These are phyloP conservation scores for Epizoanthus ramosus DNA, from an alignment of 92 coral and sea anemone genomes.

Conservation along the genomic window DNA sequence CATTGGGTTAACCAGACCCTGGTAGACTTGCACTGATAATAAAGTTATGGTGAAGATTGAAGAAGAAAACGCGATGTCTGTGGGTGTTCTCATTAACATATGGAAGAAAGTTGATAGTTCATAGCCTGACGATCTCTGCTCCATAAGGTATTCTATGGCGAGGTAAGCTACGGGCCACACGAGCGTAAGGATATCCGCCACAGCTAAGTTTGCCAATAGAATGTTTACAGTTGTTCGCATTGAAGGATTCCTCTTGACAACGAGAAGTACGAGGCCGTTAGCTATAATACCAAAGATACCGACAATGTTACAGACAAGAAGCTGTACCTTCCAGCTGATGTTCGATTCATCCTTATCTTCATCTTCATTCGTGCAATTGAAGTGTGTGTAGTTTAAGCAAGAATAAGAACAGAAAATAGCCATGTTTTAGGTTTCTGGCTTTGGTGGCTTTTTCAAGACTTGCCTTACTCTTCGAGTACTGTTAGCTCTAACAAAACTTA, in stretches of 20 bases:
- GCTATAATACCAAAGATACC: neutral
- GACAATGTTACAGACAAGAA: neutral
- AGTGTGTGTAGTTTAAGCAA: too few relatives aligned
- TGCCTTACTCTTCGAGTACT: too few relatives aligned
- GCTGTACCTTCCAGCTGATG: neutral
- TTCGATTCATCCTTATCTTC: neutral
- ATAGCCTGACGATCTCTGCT: neutral
- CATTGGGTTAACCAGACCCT: neutral
- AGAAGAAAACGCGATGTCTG: neutral
- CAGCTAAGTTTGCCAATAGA: conserved; percentile 2
- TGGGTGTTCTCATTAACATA: neutral
- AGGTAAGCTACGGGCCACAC: neutral
- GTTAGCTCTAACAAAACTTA: too few relatives aligned
- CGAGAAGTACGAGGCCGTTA: neutral
- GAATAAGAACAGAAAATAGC: neutral
- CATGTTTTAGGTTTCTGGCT: neutral
- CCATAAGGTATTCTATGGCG: neutral
- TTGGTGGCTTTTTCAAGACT: neutral
- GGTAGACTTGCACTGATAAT: neutral
- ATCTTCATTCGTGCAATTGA: too few relatives aligned
- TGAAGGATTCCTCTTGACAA: neutral
- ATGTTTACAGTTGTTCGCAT: neutral
- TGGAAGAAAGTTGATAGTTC: neutral
- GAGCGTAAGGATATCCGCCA: neutral
- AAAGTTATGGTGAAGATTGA: neutral